A percentile compares a stretch with the other conserved stretches of the same genome.
These are phyloP conservation scores for Diphyllodes magnificus DNA, from an alignment of 2,113 vertebrate species.

Conservation along the genomic window DNA sequence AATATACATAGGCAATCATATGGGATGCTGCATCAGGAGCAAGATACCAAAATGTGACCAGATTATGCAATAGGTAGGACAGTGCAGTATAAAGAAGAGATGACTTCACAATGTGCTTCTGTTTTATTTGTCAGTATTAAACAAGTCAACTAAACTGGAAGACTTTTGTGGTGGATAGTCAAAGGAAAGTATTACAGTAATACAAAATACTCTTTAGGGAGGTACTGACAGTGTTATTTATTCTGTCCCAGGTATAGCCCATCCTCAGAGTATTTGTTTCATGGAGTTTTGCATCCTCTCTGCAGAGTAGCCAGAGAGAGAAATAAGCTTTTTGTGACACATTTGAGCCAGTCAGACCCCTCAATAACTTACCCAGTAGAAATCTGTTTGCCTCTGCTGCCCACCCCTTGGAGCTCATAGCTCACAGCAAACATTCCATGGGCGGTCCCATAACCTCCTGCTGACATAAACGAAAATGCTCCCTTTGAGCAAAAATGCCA, in stretches of 20 bases:
- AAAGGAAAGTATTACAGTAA: not conserved
- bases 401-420: not conserved
- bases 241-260: not conserved
- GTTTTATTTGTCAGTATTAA: not conserved
- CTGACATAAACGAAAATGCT: not conserved
- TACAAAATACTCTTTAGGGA: not conserved
- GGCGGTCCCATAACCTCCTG: not conserved
- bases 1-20: not conserved
- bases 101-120: not conserved
- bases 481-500: not conserved
- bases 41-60: not conserved
- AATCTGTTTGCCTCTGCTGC: not conserved
- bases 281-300: not conserved
- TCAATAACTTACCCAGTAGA: not conserved
- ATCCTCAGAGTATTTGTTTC: not conserved
- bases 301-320: not conserved
- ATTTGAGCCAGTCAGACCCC: not conserved
- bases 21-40: not conserved
- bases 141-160: not conserved
- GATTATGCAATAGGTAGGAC: not conserved
- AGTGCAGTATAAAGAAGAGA: not conserved
- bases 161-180: not conserved
- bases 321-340: not conserved
- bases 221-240: not conserved
- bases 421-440: not conserved